Evolutionary conservation across 2,113 vertebrate genomes (phyloP).

Genomic region (Ptilonorhynchus violaceus): DNA sequence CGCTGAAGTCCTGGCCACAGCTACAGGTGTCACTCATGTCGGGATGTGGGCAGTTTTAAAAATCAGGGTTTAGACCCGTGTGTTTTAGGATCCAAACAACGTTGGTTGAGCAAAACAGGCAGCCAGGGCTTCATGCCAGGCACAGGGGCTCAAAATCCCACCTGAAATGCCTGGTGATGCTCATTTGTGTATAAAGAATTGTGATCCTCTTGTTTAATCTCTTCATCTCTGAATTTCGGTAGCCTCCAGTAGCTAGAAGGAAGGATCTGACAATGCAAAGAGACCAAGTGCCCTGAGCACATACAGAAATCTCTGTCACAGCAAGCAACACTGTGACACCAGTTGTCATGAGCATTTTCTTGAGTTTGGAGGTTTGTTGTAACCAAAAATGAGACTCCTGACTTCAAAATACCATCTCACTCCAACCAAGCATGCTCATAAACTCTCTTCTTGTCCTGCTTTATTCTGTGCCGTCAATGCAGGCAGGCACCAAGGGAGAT

Average conservation of each 20-base stretch:
- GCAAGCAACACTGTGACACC: not conserved
- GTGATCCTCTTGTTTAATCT: not conserved
- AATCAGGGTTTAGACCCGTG: rapidly evolving
- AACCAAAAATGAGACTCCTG: not conserved
- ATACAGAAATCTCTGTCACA: not conserved
- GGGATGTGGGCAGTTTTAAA: not conserved
- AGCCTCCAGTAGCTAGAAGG: not conserved
- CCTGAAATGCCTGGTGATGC: not conserved
- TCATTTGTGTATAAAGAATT: not conserved
- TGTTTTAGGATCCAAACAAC: not conserved
- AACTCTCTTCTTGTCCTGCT: not conserved
- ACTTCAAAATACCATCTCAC: not conserved
- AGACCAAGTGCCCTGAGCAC: not conserved
- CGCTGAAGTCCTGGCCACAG: rapidly evolving
- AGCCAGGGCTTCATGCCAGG: not conserved
- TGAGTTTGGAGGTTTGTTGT: not conserved
- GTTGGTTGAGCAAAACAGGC: not conserved
- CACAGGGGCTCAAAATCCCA: not conserved
- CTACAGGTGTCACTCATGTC: rapidly evolving
- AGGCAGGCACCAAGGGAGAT: not conserved
- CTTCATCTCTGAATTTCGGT: not conserved
- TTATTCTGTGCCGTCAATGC: not conserved
- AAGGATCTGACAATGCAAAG: not conserved
- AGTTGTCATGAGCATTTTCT: not conserved
- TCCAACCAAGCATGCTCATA: not conserved